phyloP scores from a whole-genome alignment of 2,888 invertebrate genomes.

The Tachina fera region DNA sequence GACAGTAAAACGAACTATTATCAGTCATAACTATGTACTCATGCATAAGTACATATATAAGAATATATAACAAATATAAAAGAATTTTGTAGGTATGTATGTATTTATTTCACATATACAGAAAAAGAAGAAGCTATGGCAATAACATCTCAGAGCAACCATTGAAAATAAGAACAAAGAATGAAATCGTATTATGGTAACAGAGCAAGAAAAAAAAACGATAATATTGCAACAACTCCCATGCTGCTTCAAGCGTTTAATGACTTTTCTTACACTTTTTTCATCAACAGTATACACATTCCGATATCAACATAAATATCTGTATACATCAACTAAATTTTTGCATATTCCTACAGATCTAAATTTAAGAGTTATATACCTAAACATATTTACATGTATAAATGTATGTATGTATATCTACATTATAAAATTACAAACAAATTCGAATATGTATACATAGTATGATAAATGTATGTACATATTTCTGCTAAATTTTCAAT shows the following conservation, averaged over 20 bases:
- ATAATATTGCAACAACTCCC: constrained; percentile 57
- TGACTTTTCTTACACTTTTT: constrained; percentile 67
- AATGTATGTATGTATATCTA: no score
- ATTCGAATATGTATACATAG: constrained; percentile 51
- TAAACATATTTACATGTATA: no score
- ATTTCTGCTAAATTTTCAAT: constrained; percentile 33
- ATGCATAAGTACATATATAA: constrained; percentile 7
- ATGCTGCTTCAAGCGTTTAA: constrained; percentile 72
- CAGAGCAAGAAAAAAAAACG: constrained; percentile 19
- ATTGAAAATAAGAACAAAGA: constrained; percentile 63
- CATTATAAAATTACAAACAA: no score
- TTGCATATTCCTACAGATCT: not conserved
- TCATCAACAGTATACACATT: constrained; percentile 6
- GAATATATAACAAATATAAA: constrained; percentile 5
- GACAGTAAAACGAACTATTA: constrained; percentile 10
- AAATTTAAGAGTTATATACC: not conserved
- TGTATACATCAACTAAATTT: constrained; percentile 3
- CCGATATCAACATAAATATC: not conserved
- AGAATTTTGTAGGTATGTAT: not conserved
- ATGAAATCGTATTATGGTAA: constrained; percentile 41
- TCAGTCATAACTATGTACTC: constrained; percentile 39
- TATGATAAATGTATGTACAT: constrained; percentile 26
- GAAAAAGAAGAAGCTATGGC: constrained; percentile 21
- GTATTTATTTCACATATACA: constrained; percentile 7
- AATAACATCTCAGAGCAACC: constrained; percentile 27